These are phyloP conservation scores for Pyxicephalus adspersus DNA, from an alignment of 2,113 vertebrate genomes.

Conservation along the genomic window DNA sequence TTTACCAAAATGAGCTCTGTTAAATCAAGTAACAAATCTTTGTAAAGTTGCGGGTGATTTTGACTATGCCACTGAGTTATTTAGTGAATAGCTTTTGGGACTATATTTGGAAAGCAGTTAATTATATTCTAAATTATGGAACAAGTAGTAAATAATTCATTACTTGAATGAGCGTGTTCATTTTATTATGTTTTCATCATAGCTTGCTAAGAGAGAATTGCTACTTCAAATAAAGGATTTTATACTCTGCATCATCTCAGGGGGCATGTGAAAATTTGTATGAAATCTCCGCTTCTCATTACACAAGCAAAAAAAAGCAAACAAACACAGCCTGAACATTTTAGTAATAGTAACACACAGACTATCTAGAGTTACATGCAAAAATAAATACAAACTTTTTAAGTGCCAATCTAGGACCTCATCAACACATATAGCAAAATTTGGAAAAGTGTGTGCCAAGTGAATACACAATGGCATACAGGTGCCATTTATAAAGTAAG, in stretches of 20 bases:
- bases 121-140: slow-evolving; percentile 50
- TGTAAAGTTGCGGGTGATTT: slow-evolving; percentile 3
- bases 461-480: no score
- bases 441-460: no score
- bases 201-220: slow-evolving; percentile 4
- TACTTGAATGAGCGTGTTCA: slow-evolving; percentile 16
- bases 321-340: not conserved
- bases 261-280: not conserved
- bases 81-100: slow-evolving; percentile 18
- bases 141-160: slow-evolving; percentile 39
- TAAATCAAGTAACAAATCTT: slow-evolving; percentile 11
- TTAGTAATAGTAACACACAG: no score
- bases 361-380: no score
- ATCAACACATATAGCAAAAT: no score
- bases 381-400: no score
- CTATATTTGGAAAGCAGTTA: slow-evolving; percentile 28
- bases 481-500: no score
- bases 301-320: not conserved
- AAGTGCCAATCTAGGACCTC: no score
- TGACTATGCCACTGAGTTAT: not conserved
- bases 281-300: not conserved
- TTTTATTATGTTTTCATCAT: slow-evolving; percentile 15
- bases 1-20: not conserved
- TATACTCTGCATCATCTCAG: not conserved
- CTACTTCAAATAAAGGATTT: slow-evolving; percentile 25